These are phyloP conservation scores for Acanthornis magna DNA, from an alignment of 2,797 vertebrate genomes.

Conservation along the genomic window DNA sequence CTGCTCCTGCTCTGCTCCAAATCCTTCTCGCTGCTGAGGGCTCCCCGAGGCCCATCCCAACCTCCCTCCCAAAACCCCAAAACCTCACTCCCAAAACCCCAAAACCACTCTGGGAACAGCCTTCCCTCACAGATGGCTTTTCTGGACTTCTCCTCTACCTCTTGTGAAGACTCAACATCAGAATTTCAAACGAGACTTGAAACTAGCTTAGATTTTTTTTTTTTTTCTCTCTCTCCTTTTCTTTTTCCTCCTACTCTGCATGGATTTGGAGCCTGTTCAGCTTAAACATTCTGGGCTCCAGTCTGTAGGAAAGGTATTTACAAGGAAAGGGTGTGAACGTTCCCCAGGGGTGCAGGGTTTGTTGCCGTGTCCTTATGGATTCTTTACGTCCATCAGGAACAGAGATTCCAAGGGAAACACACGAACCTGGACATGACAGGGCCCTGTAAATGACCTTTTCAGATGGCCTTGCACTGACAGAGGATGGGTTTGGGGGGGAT, in stretches of 20 bases:
- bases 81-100: not conserved
- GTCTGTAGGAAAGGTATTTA: not conserved
- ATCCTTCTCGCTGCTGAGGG: fast-evolving
- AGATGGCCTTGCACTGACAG: not conserved
- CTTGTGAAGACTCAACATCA: fast-evolving
- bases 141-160: not conserved
- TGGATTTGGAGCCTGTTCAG: not conserved
- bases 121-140: not conserved
- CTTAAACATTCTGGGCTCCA: not conserved
- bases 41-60: not conserved
- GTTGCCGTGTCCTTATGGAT: fast-evolving
- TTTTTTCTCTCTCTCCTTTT: not conserved
- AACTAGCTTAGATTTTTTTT: not conserved
- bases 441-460: not conserved
- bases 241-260: not conserved
- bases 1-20: fast-evolving
- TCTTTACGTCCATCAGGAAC: not conserved
- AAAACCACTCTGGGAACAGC: not conserved
- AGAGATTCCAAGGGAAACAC: not conserved
- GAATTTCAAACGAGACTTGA: not conserved
- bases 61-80: not conserved
- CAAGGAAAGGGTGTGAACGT: not conserved
- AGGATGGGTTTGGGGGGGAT: not conserved
- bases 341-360: not conserved
- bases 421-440: fast-evolving